Base-by-base conservation (phyloP, 2,797 vertebrate genomes). In the Pyrocephalus nanus region DNA sequence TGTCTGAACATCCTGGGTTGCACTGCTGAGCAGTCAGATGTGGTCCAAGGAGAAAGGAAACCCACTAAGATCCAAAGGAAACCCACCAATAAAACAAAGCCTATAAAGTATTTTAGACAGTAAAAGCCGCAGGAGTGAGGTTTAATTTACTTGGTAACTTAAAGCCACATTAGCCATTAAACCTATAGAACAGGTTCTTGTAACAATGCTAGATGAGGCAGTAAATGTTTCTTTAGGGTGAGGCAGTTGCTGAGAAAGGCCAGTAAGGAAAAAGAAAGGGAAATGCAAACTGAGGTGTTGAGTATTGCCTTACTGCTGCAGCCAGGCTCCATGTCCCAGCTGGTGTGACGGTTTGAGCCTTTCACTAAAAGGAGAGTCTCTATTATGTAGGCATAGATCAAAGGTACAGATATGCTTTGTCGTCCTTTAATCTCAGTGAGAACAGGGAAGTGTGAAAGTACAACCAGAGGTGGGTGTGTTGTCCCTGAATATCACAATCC, bases 111-210 rank as follows among this genome's bases (percentile, higher is more conserved):
- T 71, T 85, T 70, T 26, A 67, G 38, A 34, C 34, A 50, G 40
- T 45, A 51, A 71, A 92, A 85, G 34, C 22, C 11, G 26, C 54
- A 79, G 38, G 20, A 62, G 16, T 32, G 27, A 79, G 17, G 50
- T 77, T 79, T 82, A 48, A 45, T 73, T 88, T 78, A 38, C 34
- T 42, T 84, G 22, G 30, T 96, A 90, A 69, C 23, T 65, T 36
- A 78, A 82, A 50, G 58, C 54, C 9, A 20, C 18, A 8, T 80
- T 86, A 86, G 25, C 77, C 34, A 42, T 92, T 74, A 93, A 92
- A 94, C 84, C 66, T 95, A 86, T 92, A 89, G 84, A 95, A 93
- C 93, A 74, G 65, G 78, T 94, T 96, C 71, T 89, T 50, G 53
- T 53, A 92, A 83, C 65, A 87, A 93, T 87, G 60, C 32, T 73